phyloP scores from a whole-genome alignment of 2,888 invertebrate genomes.

The Calliopum simillimum region DNA sequence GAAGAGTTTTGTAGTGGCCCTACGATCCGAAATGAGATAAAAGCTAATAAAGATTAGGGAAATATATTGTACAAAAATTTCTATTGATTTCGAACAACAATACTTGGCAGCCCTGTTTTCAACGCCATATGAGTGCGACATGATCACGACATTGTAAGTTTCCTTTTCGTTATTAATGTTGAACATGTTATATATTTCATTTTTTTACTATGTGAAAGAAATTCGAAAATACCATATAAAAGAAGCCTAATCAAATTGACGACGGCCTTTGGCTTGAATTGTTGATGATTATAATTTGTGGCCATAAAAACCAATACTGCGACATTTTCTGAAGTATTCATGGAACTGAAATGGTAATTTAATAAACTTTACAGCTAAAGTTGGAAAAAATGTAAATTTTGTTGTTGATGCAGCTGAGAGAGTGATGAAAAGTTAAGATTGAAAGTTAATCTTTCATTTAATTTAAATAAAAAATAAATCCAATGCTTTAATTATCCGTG shows the following conservation, averaged over 20 bases:
- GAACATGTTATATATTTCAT: too few relatives aligned
- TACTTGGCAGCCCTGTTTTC: too few relatives aligned
- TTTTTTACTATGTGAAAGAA: not conserved
- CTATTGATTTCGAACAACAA: too few relatives aligned
- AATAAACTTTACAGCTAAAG: conserved; percentile 4
- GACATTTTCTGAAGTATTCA: conserved; percentile 21
- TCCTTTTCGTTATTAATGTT: too few relatives aligned
- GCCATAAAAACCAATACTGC: not conserved
- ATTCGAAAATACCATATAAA: not conserved
- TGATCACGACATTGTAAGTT: too few relatives aligned
- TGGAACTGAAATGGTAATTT: conserved; percentile 17
- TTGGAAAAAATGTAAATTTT: too few relatives aligned
- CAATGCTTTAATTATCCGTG: too few relatives aligned
- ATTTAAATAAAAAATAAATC: not conserved
- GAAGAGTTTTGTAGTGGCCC: too few relatives aligned
- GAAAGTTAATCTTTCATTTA: not conserved
- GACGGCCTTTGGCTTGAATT: not conserved
- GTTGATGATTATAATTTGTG: conserved; percentile 9
- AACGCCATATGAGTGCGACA: too few relatives aligned
- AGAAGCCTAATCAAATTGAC: not conserved
- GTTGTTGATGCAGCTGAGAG: not conserved
- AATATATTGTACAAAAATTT: too few relatives aligned
- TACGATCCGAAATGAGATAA: too few relatives aligned
- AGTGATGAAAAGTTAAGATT: not conserved
- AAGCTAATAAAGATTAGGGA: too few relatives aligned